Evolutionary conservation across 2,888 invertebrate genomes (phyloP).

Genomic region (Congeria kusceri): DNA sequence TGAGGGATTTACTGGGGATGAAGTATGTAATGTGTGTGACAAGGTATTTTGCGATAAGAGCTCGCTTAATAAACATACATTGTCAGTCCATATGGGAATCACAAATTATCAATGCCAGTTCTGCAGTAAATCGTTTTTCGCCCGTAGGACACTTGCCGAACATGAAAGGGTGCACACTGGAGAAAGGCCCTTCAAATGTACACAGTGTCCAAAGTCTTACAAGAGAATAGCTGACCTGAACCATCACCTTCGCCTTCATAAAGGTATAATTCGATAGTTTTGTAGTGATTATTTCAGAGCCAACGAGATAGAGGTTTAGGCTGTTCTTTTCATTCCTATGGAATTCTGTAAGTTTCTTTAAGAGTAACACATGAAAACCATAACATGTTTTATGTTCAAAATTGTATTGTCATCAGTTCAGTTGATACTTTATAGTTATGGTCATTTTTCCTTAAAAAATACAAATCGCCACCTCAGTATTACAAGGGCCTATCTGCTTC

Average conservation of each 20-base stretch:
- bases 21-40: conserved; percentile 52
- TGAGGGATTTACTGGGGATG: conserved; percentile 45
- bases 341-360: background rate
- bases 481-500: too few relatives aligned
- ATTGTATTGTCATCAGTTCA: too few relatives aligned
- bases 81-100: conserved; percentile 58
- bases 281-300: too few relatives aligned
- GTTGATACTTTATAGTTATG: too few relatives aligned
- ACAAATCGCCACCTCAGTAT: too few relatives aligned
- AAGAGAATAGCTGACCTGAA: conserved; percentile 58
- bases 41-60: conserved; percentile 58
- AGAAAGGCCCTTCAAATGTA: conserved; percentile 59
- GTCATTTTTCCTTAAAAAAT: too few relatives aligned
- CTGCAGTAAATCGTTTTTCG: conserved; percentile 52
- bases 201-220: conserved; percentile 52
- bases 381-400: too few relatives aligned
- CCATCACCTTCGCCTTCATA: conserved; percentile 58
- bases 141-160: conserved; percentile 54
- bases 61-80: conserved; percentile 54
- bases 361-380: too few relatives aligned
- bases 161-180: conserved; percentile 61
- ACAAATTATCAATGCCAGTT: conserved; percentile 50
- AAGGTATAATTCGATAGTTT: conserved; percentile 28
- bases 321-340: background rate
- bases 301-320: too few relatives aligned